Percentiles rank a stretch among this genome's conserved stretches.
Evolutionary conservation across 2,888 invertebrate species (phyloP).

Genomic region (Athrips mouffetella): DNA sequence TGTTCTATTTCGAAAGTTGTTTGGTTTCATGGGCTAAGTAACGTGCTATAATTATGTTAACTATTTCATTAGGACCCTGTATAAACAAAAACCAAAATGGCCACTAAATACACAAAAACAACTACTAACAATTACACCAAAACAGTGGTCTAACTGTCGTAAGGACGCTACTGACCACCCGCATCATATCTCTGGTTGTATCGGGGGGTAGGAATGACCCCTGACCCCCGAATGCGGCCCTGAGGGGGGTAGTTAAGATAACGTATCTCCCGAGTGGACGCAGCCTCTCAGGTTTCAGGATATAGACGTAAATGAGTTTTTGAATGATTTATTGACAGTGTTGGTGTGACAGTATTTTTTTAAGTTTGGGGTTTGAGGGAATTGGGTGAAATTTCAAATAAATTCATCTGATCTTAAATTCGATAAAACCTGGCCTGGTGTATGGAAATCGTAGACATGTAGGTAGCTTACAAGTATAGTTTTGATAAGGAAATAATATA

Average conservation of each 20-base stretch:
- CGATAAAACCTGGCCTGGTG: too few species aligned
- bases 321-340: background rate
- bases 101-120: background rate
- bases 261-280: conserved; percentile 65
- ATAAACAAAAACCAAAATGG: background rate
- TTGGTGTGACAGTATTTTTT: too few species aligned
- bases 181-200: conserved; percentile 56
- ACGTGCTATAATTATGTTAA: too few species aligned
- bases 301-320: conserved; percentile 37
- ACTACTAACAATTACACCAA: conserved; percentile 29
- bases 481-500: too few species aligned
- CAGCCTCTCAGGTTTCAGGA: conserved; percentile 57
- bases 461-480: too few species aligned
- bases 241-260: conserved; percentile 68
- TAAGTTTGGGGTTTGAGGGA: too few species aligned
- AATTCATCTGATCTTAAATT: too few species aligned
- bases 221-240: conserved; percentile 23
- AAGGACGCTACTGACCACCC: conserved; percentile 56
- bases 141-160: conserved; percentile 46
- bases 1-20: too few species aligned
- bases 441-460: too few species aligned
- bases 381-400: too few species aligned
- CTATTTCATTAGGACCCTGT: too few species aligned
- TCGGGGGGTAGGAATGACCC: conserved; percentile 33
- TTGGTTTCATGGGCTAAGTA: too few species aligned